Evolutionary conservation across 2,113 vertebrate species (phyloP).

Genomic region (Planiliza haematocheilus): DNA sequence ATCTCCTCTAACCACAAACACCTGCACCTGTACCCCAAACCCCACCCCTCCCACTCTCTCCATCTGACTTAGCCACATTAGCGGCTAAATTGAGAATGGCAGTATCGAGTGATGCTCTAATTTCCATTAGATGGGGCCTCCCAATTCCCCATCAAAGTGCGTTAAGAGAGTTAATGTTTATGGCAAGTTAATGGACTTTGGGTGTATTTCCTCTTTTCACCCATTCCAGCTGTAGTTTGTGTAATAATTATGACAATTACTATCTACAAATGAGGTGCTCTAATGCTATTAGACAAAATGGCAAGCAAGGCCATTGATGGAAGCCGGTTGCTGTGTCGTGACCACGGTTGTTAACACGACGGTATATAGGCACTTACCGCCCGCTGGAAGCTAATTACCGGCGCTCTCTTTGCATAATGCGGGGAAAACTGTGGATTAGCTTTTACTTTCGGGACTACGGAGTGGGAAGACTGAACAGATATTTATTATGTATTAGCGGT

Average conservation of each 20-base stretch:
- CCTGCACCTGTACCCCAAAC: slow-evolving; percentile 29
- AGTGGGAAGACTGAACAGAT: slow-evolving; percentile 21
- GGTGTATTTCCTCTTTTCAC: slow-evolving; percentile 73
- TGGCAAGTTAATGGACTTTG: slow-evolving; percentile 85
- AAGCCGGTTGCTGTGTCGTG: slow-evolving; percentile 63
- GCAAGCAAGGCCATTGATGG: slow-evolving; percentile 64
- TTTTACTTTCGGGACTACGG: slow-evolving; percentile 40
- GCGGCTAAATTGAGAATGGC: slow-evolving; percentile 78
- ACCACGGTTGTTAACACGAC: slow-evolving; percentile 58
- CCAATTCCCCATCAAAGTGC: slow-evolving; percentile 76
- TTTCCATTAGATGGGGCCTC: slow-evolving; percentile 75
- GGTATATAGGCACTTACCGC: slow-evolving; percentile 62
- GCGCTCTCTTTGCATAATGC: slow-evolving; percentile 62
- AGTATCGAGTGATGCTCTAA: slow-evolving; percentile 71
- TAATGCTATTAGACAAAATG: slow-evolving; percentile 82
- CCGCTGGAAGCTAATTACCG: slow-evolving; percentile 71
- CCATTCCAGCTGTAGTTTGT: slow-evolving; percentile 77
- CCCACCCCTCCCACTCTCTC: slow-evolving; percentile 22
- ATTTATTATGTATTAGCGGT: slow-evolving; percentile 31
- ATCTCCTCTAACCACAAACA: slow-evolving; percentile 29
- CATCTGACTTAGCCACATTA: slow-evolving; percentile 73
- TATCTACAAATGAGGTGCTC: slow-evolving; percentile 81
- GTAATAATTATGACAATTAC: slow-evolving; percentile 87
- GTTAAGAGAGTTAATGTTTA: slow-evolving; percentile 84
- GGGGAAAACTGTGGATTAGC: slow-evolving; percentile 61